Evolutionary conservation across 2,797 vertebrate species (phyloP), one percentile per base, ranked within the genome.

Genomic region (Periophthalmus magnuspinnatus): DNA sequence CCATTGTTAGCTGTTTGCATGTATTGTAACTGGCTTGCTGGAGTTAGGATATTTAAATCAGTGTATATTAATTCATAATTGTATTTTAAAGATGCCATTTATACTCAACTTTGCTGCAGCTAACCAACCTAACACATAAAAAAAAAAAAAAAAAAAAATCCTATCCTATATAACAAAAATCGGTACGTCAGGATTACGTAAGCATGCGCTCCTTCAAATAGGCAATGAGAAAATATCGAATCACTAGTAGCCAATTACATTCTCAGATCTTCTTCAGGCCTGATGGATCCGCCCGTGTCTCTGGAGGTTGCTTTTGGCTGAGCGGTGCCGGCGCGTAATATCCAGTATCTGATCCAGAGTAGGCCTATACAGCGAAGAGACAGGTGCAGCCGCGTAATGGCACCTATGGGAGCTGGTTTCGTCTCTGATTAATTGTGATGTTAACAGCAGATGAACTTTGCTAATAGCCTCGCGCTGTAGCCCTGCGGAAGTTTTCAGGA

Each of bases 341-440:
- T 68, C 52, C 45, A 28, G 55, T 11, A 2, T 28, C 55, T 22
- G 69, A 47, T 76, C 75, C 76, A 13, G 14, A 45, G 41, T 13
- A 4, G 41, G 14, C 10, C 4, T 45, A 16, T 71, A 68, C 81
- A 77, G 69, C 36, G 61, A 48, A 6, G 67, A 65, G 89, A 89
- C 89, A 91, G 90, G 89, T 91, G 85, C 74, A 45, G 63, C 10
- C 72, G 66, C 84, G 57, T 89, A 89, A 89, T 85, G 84, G 85
- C 75, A 81, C 82, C 84, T 60, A 59, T 54, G 86, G 88, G 88
- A 88, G 16, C 57, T 2, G 55, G 55, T 5, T 33, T 34, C 68
- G 82, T 78, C 79, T 83, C 81, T 90, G 86, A 90, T 91, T 82
- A 87, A 89, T 90, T 83, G 81, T 72, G 70, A 86, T 72, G 88